phyloP scores from a whole-genome alignment of 2,888 invertebrate genomes.

The Microchrysa polita region DNA sequence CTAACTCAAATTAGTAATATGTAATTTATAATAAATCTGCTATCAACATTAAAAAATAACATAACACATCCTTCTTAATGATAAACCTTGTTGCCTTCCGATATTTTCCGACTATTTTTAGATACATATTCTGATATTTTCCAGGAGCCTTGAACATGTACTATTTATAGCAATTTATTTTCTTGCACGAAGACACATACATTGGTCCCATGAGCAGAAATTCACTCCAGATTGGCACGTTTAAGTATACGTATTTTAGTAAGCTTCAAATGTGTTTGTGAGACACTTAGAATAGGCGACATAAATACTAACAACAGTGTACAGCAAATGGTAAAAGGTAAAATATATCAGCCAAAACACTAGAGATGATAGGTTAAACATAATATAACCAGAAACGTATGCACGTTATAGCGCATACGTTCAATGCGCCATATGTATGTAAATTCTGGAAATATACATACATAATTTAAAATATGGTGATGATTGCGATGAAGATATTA shows the following conservation, averaged over 20 bases:
- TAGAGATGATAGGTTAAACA: too few species aligned
- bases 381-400: neutral
- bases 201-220: conserved; percentile 7
- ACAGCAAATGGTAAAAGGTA: neutral
- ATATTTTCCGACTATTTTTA: conserved; percentile 38
- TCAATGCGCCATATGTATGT: conserved; percentile 35
- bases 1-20: too few species aligned
- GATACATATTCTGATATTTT: conserved; percentile 21
- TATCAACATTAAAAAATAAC: too few species aligned
- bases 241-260: conserved; percentile 5
- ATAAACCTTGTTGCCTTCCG: conserved; percentile 22
- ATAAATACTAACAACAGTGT: neutral
- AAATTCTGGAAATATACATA: conserved; percentile 30
- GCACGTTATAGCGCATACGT: neutral
- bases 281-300: conserved; percentile 14
- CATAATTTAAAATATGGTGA: conserved; percentile 41
- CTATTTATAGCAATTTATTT: conserved; percentile 37
- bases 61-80: neutral
- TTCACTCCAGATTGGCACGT: too few species aligned
- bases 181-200: conserved; percentile 28
- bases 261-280: neutral
- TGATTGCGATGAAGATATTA: conserved; percentile 39
- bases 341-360: conserved; percentile 5
- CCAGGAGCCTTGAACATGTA: conserved; percentile 27
- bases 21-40: too few species aligned